Conservation (phyloP, 2,888 invertebrate genomes). For the Sphecodes monilicornis region DNA sequence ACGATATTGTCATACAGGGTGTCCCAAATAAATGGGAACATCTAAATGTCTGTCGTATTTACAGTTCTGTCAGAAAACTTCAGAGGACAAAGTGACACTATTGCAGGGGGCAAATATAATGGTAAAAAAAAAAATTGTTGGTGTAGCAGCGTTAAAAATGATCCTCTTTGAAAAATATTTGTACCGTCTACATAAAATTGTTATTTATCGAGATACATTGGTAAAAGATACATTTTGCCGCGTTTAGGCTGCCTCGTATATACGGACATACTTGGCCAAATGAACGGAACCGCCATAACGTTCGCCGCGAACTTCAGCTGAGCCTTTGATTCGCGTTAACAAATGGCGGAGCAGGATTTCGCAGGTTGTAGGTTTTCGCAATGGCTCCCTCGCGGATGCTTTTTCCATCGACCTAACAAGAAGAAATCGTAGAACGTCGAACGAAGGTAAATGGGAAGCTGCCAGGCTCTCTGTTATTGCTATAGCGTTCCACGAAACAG, state of each 20-base stretch:
- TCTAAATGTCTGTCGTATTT: no score
- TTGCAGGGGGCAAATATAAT: no score
- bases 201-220: no score
- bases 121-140: no score
- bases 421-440: constrained; percentile 16
- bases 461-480: background rate
- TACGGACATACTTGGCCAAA: background rate
- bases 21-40: no score
- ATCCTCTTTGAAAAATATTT: no score
- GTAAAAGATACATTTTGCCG: background rate
- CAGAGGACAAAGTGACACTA: no score
- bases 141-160: no score
- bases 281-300: background rate
- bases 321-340: constrained; percentile 2
- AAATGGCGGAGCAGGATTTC: constrained; percentile 4
- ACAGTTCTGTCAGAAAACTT: no score
- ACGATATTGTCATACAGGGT: no score
- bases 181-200: no score
- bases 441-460: constrained; percentile 6
- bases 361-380: background rate
- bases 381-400: constrained; percentile 4
- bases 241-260: background rate
- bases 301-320: background rate
- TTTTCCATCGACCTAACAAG: constrained; percentile 1
- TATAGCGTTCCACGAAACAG: background rate